These are phyloP conservation scores for Willowsia nigromaculata DNA, from an alignment of 2,888 invertebrate genomes.

Conservation along the genomic window DNA sequence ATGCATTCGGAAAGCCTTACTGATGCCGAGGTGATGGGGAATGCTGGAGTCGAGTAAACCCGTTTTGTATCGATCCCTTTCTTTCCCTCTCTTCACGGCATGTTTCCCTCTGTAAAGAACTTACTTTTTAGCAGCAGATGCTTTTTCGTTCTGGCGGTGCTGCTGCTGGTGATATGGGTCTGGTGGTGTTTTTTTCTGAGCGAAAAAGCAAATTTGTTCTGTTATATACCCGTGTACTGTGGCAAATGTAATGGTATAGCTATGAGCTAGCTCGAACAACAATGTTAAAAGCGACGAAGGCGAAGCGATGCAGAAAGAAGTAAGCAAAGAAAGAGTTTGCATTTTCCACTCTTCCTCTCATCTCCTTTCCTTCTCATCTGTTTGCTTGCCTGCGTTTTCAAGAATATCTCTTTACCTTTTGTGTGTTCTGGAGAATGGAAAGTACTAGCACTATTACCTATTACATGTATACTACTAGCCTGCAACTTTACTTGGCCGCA, in stretches of 20 bases:
- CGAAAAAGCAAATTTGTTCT: not conserved
- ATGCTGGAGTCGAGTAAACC: constrained; percentile 64
- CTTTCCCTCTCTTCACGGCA: constrained; percentile 33
- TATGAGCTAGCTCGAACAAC: not conserved
- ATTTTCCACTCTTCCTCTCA: not conserved
- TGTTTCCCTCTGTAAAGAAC: not conserved
- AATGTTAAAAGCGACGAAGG: not conserved
- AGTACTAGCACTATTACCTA: not conserved
- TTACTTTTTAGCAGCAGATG: constrained; percentile 6
- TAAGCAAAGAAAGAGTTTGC: constrained; percentile 32
- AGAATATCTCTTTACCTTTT: not conserved
- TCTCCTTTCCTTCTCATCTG: not conserved
- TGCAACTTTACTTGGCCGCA: not conserved
- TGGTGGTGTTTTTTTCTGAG: not conserved
- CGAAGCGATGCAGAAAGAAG: not conserved
- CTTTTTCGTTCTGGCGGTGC: constrained; percentile 11
- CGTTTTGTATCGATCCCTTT: constrained; percentile 66
- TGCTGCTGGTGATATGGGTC: not conserved
- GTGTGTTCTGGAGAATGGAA: not conserved
- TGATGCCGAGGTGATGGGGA: constrained; percentile 61
- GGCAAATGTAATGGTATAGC: constrained; percentile 15
- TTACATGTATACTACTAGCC: not conserved
- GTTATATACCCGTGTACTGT: constrained; percentile 4
- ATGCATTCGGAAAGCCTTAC: constrained; percentile 58
- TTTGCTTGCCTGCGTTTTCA: constrained; percentile 23